These are phyloP conservation scores for Colletes collaris DNA, from an alignment of 2,888 invertebrate genomes.

Conservation along the genomic window DNA sequence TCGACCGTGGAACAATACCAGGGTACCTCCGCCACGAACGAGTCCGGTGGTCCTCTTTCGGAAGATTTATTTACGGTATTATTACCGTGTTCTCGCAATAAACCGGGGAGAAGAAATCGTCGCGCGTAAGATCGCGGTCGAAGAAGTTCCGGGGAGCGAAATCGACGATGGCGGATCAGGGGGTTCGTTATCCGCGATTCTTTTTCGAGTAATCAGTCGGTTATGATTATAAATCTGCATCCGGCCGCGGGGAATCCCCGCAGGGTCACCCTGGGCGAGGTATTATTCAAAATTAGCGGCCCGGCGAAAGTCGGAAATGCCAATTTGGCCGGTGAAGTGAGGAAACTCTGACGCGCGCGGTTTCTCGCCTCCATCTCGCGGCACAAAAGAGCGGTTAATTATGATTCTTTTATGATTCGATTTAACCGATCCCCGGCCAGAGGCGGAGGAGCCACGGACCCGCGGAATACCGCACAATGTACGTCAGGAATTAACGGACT, in stretches of 20 bases:
- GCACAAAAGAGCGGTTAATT: conserved; percentile 82
- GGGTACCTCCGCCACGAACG: too few relatives aligned
- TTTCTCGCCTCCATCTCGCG: conserved; percentile 66
- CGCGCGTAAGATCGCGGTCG: too few relatives aligned
- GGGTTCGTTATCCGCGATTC: background rate
- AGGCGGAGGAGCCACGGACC: conserved; percentile 70
- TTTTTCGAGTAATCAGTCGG: conserved; percentile 21
- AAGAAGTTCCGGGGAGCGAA: background rate
- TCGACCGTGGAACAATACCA: too few relatives aligned
- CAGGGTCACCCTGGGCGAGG: conserved; percentile 46
- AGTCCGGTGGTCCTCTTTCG: too few relatives aligned
- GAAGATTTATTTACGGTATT: too few relatives aligned
- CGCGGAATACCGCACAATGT: conserved; percentile 79
- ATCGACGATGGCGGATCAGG: background rate
- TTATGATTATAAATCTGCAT: conserved; percentile 58
- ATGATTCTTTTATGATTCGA: conserved; percentile 82
- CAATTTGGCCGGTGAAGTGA: conserved; percentile 67
- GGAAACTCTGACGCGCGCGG: conserved; percentile 45
- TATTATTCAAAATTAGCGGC: conserved; percentile 75
- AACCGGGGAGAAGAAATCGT: too few relatives aligned
- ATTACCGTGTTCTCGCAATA: too few relatives aligned
- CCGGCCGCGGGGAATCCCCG: conserved; percentile 29
- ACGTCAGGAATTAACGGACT: conserved; percentile 79
- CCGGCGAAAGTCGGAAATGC: conserved; percentile 75
- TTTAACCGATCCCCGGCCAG: conserved; percentile 76